A percentile compares a stretch with the other conserved stretches of the same genome.
Conservation (phyloP, 2,113 vertebrate genomes). For the Vidua chalybeata region DNA sequence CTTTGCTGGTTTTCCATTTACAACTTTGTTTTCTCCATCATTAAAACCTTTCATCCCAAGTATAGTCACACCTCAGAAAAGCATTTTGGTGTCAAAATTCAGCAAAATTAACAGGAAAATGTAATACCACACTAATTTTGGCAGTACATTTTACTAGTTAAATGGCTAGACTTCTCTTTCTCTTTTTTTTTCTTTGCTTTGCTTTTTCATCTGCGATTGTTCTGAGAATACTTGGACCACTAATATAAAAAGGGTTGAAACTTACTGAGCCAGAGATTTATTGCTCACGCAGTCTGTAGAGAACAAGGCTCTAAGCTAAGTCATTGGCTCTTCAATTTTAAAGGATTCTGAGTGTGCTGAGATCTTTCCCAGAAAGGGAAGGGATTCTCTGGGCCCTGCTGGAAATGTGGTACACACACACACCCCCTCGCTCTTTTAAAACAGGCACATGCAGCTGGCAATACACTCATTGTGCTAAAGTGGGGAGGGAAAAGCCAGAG, state of each 20-base stretch:
- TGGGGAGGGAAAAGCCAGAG: rapidly evolving
- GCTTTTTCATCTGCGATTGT: neutral
- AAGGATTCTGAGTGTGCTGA: neutral
- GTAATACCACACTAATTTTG: neutral
- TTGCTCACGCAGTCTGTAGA: neutral
- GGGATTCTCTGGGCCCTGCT: neutral
- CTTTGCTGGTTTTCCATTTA: neutral
- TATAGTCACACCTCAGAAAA: neutral
- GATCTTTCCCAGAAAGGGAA: neutral
- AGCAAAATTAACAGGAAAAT: neutral
- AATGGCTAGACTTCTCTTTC: neutral
- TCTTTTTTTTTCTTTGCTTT: no score
- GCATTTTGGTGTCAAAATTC: neutral
- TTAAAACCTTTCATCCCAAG: neutral
- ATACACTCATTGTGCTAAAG: neutral
- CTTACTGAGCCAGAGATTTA: neutral
- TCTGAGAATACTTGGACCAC: neutral
- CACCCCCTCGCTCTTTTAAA: neutral
- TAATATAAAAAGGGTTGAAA: neutral
- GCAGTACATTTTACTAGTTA: neutral
- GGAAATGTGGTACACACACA: neutral
- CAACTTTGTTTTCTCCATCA: neutral
- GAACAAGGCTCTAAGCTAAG: neutral
- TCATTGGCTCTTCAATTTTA: neutral
- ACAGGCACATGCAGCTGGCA: neutral